phyloP scores from a whole-genome alignment of 2,888 invertebrate genomes.

The Epinotia bilunana region DNA sequence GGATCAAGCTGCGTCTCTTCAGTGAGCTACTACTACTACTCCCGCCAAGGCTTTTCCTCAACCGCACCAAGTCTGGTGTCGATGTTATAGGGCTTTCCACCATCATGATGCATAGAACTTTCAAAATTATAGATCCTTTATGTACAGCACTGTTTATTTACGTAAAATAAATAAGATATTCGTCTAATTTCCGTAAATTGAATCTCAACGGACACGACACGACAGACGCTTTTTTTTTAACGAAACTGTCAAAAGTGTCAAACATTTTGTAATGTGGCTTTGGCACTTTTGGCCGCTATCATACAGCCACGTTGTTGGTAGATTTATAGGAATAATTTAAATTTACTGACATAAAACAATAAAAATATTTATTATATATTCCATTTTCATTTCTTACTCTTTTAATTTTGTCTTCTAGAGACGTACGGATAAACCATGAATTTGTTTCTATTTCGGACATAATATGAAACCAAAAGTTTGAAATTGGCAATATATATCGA shows the following conservation, averaged over 20 bases:
- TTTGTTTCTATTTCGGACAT: too few relatives aligned
- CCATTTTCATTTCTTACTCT: too few relatives aligned
- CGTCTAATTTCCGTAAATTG: slow-evolving; percentile 49
- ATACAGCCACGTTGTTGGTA: slow-evolving; percentile 7
- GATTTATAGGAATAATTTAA: neutral
- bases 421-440: too few relatives aligned
- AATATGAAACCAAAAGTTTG: too few relatives aligned
- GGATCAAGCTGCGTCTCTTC: slow-evolving; percentile 70
- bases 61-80: slow-evolving; percentile 62
- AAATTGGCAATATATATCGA: too few relatives aligned
- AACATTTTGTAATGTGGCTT: neutral
- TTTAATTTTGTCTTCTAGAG: too few relatives aligned
- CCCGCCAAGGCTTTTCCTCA: slow-evolving; percentile 71
- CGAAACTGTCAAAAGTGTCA: slow-evolving; percentile 26
- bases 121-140: neutral
- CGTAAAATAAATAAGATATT: slow-evolving; percentile 13
- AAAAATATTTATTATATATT: neutral
- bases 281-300: neutral
- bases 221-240: slow-evolving; percentile 18
- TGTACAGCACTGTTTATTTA: slow-evolving; percentile 24
- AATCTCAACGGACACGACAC: slow-evolving; percentile 53
- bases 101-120: slow-evolving; percentile 52
- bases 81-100: slow-evolving; percentile 69
- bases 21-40: slow-evolving; percentile 64
- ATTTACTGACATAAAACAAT: neutral